Percentiles rank a stretch among this genome's conserved stretches.
phyloP scores from a whole-genome alignment of 2,888 invertebrate species.

The Acronicta leporina region DNA sequence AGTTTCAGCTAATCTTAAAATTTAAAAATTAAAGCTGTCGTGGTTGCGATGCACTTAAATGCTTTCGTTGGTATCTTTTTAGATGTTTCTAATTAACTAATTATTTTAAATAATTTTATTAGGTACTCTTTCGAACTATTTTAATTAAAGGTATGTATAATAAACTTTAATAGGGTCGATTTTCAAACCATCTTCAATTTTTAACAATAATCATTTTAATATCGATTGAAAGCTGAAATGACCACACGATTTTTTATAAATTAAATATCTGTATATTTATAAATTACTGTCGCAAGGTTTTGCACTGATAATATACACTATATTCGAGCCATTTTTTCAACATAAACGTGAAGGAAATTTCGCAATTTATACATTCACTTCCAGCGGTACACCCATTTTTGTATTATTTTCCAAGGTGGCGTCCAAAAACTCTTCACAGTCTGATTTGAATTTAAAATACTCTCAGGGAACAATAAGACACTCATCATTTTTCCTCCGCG shows the following conservation, averaged over 20 bases:
- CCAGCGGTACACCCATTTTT: conserved; percentile 40
- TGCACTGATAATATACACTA: not conserved
- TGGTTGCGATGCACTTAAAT: conserved; percentile 65
- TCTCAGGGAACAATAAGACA: conserved; percentile 71
- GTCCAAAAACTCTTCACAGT: conserved; percentile 64
- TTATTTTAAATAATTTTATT: conserved; percentile 28
- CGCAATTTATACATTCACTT: conserved; percentile 37
- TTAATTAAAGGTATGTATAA: too few species aligned
- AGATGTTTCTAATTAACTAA: conserved; percentile 34
- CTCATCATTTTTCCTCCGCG: conserved; percentile 65
- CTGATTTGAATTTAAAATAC: conserved; percentile 79
- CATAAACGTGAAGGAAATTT: conserved; percentile 11
- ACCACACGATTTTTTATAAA: too few species aligned
- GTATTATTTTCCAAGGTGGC: conserved; percentile 66
- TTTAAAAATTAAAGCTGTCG: conserved; percentile 68
- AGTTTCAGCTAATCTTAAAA: conserved; percentile 64
- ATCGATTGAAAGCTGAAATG: too few species aligned
- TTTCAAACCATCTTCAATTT: too few species aligned
- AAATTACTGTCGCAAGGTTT: too few species aligned
- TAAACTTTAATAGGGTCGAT: too few species aligned
- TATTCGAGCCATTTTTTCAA: not conserved
- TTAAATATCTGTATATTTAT: too few species aligned
- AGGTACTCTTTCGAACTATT: too few species aligned
- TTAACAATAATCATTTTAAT: too few species aligned
- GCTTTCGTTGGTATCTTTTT: conserved; percentile 56